Evolutionary conservation across 2,113 vertebrate species (phyloP), one percentile per base, ranked within the genome.

Genomic region (Polypterus bichir): DNA sequence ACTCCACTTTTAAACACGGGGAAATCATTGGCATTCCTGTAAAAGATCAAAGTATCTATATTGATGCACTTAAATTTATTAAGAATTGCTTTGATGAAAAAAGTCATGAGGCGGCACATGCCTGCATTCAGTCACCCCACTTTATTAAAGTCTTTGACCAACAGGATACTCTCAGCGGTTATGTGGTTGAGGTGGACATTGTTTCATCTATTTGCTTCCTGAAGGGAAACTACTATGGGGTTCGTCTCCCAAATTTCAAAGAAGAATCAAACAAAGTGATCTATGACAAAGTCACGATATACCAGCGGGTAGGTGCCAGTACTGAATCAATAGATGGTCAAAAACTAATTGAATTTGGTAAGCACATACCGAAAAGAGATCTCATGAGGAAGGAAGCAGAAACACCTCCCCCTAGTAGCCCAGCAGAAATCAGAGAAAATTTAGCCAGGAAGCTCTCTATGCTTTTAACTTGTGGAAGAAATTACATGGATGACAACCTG

Each of bases 171-270:
- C 78, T 85, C 49, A 79, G 84, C 49, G 73, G 45, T 11, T 90
- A 83, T 70, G 82, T 91, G 44, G 76, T 91, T 49, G 89, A 91
- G 53, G 78, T 89, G 67, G 88, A 91, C 62, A 78, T 91, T 70
- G 85, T 86, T 53, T 85, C 90, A 11, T 63, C 5, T 8, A 6
- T 65, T 46, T 70, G 5, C 46, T 71, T 82, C 48, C 83, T 89
- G 4, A 81, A 71, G 45, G 58, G 10, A 5, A 77, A 44, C 0
- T 11, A 77, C 1, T 89, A 85, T 73, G 10, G 73, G 60, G 86
- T 89, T 1, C n/a, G 9, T 45, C 68, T 91, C 59, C 90, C 89
- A 4, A 86, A 82, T 0, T 88, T 88, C 62, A 77, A 76, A 0
- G 76, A 87, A 68, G 9, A 3, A 3, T 3, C 47, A 5, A 81